These are phyloP conservation scores for Tautogolabrus adspersus DNA, from an alignment of 2,113 vertebrate species.

Conservation along the genomic window DNA sequence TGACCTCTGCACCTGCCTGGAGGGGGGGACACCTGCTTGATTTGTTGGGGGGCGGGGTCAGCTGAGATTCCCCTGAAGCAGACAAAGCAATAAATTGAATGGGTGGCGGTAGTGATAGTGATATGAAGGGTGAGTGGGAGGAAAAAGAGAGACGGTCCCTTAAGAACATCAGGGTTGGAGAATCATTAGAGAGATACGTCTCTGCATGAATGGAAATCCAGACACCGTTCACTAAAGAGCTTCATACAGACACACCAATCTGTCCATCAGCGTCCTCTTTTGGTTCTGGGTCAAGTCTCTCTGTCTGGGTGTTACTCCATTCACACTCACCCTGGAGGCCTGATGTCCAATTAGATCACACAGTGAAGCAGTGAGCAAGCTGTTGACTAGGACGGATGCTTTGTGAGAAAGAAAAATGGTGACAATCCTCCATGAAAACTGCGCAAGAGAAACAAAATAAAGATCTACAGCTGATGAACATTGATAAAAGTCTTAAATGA, in stretches of 20 bases:
- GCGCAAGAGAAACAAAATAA: background rate
- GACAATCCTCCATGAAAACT: background rate
- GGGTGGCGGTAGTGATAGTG: background rate
- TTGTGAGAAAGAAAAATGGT: background rate
- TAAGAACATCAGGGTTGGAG: background rate
- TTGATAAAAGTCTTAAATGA: background rate
- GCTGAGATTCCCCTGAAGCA: slow-evolving; percentile 18
- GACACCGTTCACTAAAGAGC: background rate
- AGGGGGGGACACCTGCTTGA: slow-evolving; percentile 39
- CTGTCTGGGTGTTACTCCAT: slow-evolving; percentile 46
- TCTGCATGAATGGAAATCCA: slow-evolving; percentile 5
- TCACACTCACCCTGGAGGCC: slow-evolving; percentile 52
- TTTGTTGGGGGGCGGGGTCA: slow-evolving; percentile 32
- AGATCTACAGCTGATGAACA: background rate
- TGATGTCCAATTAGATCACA: slow-evolving; percentile 68
- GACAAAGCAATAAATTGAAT: slow-evolving; percentile 55
- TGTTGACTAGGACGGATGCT: slow-evolving; percentile 4
- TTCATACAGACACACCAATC: slow-evolving; percentile 18
- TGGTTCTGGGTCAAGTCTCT: slow-evolving; percentile 50
- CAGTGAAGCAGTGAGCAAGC: slow-evolving; percentile 22
- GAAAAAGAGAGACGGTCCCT: slow-evolving; percentile 5
- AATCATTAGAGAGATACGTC: background rate
- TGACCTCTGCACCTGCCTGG: slow-evolving; percentile 62
- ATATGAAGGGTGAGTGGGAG: slow-evolving; percentile 2
- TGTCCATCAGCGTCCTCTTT: slow-evolving; percentile 2